Percentiles rank a stretch among this genome's conserved stretches.
These are phyloP conservation scores for Rapana venosa DNA, from an alignment of 2,888 invertebrate genomes.

Conservation along the genomic window DNA sequence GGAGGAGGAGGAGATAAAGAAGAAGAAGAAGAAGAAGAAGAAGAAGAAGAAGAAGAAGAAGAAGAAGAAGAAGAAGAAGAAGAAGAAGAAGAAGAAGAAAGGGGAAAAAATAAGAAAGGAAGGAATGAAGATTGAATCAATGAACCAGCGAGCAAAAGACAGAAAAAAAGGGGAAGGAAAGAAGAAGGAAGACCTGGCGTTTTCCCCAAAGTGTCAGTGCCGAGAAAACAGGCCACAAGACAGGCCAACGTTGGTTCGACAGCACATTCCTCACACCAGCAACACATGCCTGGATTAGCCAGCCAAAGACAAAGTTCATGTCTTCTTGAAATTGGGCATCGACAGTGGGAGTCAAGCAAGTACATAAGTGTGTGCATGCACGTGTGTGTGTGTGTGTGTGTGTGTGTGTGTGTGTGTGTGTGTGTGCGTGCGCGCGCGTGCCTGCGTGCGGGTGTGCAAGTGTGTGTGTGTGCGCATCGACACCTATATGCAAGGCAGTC, in stretches of 20 bases:
- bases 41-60: neutral
- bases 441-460: conserved; percentile 8
- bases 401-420: conserved; percentile 18
- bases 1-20: neutral
- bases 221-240: no score
- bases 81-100: neutral
- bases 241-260: no score
- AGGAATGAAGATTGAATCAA: no score
- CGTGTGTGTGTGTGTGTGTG: conserved; percentile 18
- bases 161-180: neutral
- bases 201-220: no score
- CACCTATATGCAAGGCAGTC: no score
- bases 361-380: neutral
- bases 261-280: no score
- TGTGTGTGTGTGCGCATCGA: no score
- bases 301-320: no score
- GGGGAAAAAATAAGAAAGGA: neutral
- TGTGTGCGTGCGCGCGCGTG: conserved; percentile 1
- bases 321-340: no score
- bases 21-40: neutral
- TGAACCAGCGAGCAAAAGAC: neutral
- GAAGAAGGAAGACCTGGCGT: neutral
- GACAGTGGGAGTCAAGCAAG: no score
- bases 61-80: neutral
- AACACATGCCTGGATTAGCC: no score